phyloP scores from a whole-genome alignment of 1,140 invertebrate species.

The Temnothorax nylanderi region DNA sequence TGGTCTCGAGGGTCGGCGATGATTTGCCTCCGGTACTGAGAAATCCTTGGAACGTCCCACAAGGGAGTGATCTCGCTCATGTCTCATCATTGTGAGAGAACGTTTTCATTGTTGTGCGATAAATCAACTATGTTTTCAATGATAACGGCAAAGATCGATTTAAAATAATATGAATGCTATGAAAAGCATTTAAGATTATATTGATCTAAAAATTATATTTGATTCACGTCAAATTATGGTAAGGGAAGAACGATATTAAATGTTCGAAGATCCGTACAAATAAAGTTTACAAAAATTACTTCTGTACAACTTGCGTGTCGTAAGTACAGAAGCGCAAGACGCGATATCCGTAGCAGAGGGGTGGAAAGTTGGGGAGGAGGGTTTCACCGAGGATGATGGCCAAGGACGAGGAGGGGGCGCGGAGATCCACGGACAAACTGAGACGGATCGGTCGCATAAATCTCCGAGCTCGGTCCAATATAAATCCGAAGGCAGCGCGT shows the following conservation, averaged over 20 bases:
- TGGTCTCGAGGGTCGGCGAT: slow-evolving; percentile 75
- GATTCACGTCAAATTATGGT: neutral
- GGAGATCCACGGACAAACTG: slow-evolving; percentile 76
- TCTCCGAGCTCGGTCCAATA: slow-evolving; percentile 77
- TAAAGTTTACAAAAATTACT: neutral
- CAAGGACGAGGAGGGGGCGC: slow-evolving; percentile 36
- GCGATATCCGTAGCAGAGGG: neutral
- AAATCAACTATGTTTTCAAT: slow-evolving; percentile 8
- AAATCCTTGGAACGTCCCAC: slow-evolving; percentile 60
- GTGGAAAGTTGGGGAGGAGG: slow-evolving; percentile 5
- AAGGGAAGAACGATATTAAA: neutral
- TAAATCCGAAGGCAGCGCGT: slow-evolving; percentile 72
- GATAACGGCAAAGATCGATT: neutral
- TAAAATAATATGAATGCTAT: neutral
- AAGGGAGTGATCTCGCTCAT: slow-evolving; percentile 66
- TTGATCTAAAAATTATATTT: neutral
- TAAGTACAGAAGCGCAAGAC: neutral
- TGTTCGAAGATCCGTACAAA: neutral
- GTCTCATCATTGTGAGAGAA: slow-evolving; percentile 41
- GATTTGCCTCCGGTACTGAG: slow-evolving; percentile 40
- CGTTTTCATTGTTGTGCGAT: neutral
- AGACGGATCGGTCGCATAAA: slow-evolving; percentile 81
- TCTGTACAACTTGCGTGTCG: neutral
- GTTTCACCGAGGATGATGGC: neutral
- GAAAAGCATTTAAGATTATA: neutral